These are phyloP conservation scores for Caenorhabditis tropicalis DNA, from an alignment of 1,140 invertebrate species.

Conservation along the genomic window DNA sequence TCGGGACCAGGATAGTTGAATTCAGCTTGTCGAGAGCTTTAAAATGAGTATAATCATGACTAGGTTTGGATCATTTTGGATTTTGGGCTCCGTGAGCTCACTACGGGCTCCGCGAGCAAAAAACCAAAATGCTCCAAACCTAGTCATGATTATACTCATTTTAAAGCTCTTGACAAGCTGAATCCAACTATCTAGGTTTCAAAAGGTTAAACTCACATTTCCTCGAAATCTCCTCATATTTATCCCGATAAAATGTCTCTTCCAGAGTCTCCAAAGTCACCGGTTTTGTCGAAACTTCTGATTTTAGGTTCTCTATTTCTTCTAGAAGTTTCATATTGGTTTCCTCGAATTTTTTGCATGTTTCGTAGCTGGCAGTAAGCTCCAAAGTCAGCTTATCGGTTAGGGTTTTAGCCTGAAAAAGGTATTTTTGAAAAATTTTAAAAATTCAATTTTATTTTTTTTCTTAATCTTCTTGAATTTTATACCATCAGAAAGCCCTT, in stretches of 20 bases:
- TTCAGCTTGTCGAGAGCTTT: too few species aligned
- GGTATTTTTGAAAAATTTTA: neutral
- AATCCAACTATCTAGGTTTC: too few species aligned
- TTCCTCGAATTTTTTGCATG: neutral
- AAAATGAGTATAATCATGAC: too few species aligned
- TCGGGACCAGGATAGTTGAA: neutral
- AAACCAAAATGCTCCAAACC: too few species aligned
- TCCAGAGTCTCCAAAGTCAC: neutral
- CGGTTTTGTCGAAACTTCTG: neutral
- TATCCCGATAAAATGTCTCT: conserved; percentile 13
- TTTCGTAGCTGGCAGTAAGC: neutral
- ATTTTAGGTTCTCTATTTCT: neutral
- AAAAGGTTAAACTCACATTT: conserved; percentile 30
- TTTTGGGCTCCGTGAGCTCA: too few species aligned
- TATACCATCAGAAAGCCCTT: neutral
- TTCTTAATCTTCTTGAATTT: too few species aligned
- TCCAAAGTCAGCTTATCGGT: neutral
- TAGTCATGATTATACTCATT: too few species aligned
- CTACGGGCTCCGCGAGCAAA: too few species aligned
- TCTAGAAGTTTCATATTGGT: neutral
- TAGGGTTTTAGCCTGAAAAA: neutral
- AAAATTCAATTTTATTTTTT: neutral
- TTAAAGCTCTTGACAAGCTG: too few species aligned
- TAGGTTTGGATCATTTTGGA: too few species aligned
- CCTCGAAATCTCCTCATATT: conserved; percentile 1